phyloP scores from a whole-genome alignment of 1,140 invertebrate species.

The Cecropterus lyciades region DNA sequence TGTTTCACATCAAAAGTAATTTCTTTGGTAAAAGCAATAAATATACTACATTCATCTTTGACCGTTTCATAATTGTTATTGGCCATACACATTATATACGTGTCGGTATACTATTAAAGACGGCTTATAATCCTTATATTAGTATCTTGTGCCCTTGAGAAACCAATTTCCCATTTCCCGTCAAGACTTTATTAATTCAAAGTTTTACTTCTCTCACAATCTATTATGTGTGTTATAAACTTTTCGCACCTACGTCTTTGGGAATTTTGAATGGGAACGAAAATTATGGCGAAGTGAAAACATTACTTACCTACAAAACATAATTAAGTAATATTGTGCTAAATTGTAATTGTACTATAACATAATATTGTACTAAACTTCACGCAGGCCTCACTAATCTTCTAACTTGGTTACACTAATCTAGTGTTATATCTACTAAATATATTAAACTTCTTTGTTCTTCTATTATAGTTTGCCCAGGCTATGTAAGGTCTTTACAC shows the following conservation, averaged over 20 bases:
- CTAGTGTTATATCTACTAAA: constrained; percentile 7
- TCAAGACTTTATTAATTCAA: constrained; percentile 1
- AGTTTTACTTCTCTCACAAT: constrained; percentile 3
- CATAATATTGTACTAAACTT: constrained; percentile 13
- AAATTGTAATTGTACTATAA: too few relatives aligned
- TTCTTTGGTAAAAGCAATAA: too few relatives aligned
- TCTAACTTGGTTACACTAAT: constrained; percentile 14
- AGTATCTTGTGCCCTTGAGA: constrained; percentile 3
- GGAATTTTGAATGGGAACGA: not conserved
- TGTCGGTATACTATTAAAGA: too few relatives aligned
- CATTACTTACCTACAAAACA: constrained; percentile 6
- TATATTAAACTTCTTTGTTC: not conserved
- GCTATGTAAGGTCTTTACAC: not conserved
- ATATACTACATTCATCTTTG: too few relatives aligned
- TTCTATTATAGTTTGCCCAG: not conserved
- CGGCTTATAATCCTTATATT: constrained; percentile 12
- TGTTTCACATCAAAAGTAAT: too few relatives aligned
- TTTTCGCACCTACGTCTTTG: not conserved
- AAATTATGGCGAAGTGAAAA: not conserved
- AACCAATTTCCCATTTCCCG: not conserved
- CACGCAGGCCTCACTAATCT: constrained; percentile 15
- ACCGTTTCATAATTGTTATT: too few relatives aligned
- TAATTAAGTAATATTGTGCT: too few relatives aligned
- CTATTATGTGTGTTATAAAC: not conserved
- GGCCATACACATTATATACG: too few relatives aligned